phyloP scores from a whole-genome alignment of 2,797 vertebrate species.

The Coracias cyanogaster region DNA sequence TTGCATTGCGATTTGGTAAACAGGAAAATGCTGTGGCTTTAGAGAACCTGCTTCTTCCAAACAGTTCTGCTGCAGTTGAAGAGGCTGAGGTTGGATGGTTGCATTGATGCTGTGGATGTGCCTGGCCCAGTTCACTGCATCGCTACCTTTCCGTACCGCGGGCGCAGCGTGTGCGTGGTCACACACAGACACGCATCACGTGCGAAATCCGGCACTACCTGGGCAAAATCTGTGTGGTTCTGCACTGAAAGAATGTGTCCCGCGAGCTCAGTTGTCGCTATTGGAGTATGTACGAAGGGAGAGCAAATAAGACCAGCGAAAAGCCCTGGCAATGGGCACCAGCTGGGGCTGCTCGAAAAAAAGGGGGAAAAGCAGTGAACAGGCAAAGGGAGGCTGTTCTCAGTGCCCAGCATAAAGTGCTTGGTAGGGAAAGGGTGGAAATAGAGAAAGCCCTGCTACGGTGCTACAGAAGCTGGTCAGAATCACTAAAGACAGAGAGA shows the following conservation, averaged over 20 bases:
- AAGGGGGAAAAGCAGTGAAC: neutral
- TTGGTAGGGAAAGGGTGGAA: neutral
- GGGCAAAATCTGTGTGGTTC: neutral
- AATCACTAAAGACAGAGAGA: neutral
- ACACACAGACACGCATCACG: rapidly evolving
- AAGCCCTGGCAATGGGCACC: neutral
- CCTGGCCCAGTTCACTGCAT: rapidly evolving
- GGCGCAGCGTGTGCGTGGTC: rapidly evolving
- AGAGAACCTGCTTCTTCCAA: neutral
- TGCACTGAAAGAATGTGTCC: neutral
- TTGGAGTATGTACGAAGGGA: rapidly evolving
- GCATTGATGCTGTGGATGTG: neutral
- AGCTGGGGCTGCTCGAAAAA: neutral
- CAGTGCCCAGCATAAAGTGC: neutral
- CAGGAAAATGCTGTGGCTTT: neutral
- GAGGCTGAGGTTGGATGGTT: neutral
- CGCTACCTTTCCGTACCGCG: rapidly evolving
- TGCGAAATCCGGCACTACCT: neutral
- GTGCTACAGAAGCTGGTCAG: neutral
- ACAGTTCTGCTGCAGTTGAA: neutral
- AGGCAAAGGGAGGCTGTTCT: neutral
- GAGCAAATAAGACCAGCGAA: neutral
- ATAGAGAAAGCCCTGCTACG: neutral
- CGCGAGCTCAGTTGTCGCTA: neutral
- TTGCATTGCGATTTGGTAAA: neutral